phyloP scores from a whole-genome alignment of 2,888 invertebrate genomes.

The Andrena trimmerana region DNA sequence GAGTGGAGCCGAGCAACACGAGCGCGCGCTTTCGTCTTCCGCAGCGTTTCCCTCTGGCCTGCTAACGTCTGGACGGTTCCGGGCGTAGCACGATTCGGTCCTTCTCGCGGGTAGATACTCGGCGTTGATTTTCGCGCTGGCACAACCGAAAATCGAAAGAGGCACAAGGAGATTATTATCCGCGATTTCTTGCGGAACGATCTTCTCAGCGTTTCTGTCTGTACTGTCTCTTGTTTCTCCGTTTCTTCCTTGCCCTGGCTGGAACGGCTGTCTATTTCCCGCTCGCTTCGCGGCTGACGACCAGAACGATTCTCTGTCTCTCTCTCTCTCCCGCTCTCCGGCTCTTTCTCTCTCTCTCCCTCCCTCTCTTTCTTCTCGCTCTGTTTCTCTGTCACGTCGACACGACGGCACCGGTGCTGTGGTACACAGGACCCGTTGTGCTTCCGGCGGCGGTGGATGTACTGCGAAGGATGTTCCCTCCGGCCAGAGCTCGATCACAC shows the following conservation, averaged over 20 bases:
- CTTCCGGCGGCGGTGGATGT: conserved; percentile 63
- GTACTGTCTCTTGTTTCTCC: conserved; percentile 62
- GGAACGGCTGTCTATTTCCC: conserved; percentile 62
- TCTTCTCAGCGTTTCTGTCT: conserved; percentile 58
- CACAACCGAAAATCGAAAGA: conserved; percentile 53
- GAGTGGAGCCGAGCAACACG: conserved; percentile 51
- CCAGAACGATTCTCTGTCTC: background rate
- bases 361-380: background rate
- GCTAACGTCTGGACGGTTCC: conserved; percentile 16
- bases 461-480: conserved; percentile 37
- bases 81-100: conserved; percentile 32
- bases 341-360: background rate
- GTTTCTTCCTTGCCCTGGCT: conserved; percentile 44
- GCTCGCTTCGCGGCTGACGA: conserved; percentile 54
- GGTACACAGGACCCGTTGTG: conserved; percentile 62
- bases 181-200: conserved; percentile 48
- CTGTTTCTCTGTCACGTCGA: conserved; percentile 45
- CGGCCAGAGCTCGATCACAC: conserved; percentile 65
- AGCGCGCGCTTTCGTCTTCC: conserved; percentile 51
- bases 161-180: conserved; percentile 47
- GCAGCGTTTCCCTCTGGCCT: background rate
- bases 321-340: background rate
- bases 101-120: conserved; percentile 45
- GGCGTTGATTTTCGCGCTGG: conserved; percentile 49
- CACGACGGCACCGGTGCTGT: conserved; percentile 68